phyloP scores from a whole-genome alignment of 2,888 invertebrate genomes.

The Seladonia tumulorum region DNA sequence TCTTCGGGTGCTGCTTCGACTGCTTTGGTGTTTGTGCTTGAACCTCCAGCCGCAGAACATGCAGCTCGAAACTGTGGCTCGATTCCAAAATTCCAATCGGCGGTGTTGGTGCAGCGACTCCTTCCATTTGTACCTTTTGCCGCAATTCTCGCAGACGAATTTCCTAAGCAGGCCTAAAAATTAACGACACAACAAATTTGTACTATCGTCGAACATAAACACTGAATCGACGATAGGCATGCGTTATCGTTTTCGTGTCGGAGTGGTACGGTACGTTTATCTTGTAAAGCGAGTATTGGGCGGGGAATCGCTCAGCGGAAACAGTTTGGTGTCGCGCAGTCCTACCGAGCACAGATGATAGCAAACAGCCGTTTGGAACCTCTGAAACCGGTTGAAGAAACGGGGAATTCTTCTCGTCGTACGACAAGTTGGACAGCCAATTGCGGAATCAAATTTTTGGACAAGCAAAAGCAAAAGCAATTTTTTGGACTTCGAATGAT shows the following conservation, averaged over 20 bases:
- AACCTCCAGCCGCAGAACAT: slow-evolving; percentile 70
- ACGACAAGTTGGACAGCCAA: too few species aligned
- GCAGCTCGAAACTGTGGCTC: slow-evolving; percentile 78
- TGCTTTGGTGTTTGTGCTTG: slow-evolving; percentile 74
- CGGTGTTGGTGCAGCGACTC: slow-evolving; percentile 77
- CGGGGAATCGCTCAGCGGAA: not conserved
- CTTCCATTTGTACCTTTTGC: slow-evolving; percentile 75
- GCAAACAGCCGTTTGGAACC: not conserved
- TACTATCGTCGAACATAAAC: not conserved
- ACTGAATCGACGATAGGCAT: not conserved
- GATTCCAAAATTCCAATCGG: slow-evolving; percentile 79
- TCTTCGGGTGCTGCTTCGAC: slow-evolving; percentile 63
- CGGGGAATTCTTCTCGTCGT: too few species aligned
- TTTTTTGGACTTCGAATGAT: too few species aligned
- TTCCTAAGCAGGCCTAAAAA: slow-evolving; percentile 45
- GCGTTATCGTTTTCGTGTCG: not conserved
- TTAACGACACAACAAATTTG: slow-evolving; percentile 29
- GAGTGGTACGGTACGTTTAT: not conserved
- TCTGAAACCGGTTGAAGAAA: not conserved
- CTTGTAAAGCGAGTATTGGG: not conserved
- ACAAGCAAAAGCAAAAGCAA: too few species aligned
- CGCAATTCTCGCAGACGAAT: slow-evolving; percentile 68
- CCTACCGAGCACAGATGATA: not conserved
- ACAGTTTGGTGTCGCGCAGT: not conserved
- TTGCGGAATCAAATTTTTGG: too few species aligned